Percentiles rank a stretch among this genome's conserved stretches.
phyloP scores from a whole-genome alignment of 2,888 invertebrate genomes.

The Sycophila texana region DNA sequence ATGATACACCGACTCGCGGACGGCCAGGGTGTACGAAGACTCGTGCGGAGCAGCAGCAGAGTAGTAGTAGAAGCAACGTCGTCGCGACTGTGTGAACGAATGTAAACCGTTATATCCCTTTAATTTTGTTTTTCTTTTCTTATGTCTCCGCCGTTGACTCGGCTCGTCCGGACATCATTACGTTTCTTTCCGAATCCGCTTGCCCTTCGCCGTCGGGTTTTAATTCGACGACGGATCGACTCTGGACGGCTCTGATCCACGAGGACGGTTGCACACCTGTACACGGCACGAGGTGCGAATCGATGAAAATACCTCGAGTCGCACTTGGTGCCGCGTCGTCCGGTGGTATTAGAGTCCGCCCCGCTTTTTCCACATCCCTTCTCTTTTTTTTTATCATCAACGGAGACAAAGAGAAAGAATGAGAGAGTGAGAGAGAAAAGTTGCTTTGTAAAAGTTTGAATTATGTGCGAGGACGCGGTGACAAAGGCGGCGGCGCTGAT shows the following conservation, averaged over 20 bases:
- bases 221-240: not conserved
- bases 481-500: constrained; percentile 61
- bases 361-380: not conserved
- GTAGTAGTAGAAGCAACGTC: too few species aligned
- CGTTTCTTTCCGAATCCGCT: too few species aligned
- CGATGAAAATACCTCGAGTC: not conserved
- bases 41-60: too few species aligned
- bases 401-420: constrained; percentile 16
- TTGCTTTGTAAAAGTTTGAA: constrained; percentile 34
- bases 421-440: not conserved
- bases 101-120: too few species aligned
- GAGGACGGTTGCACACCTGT: not conserved
- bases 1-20: too few species aligned
- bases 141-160: too few species aligned
- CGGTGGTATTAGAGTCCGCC: not conserved
- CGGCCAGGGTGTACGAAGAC: too few species aligned
- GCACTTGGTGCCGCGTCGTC: not conserved
- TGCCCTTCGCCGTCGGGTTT: not conserved
- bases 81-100: too few species aligned
- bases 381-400: not conserved
- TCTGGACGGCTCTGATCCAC: not conserved
- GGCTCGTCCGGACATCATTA: too few species aligned
- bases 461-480: constrained; percentile 37
- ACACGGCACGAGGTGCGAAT: too few species aligned
- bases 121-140: too few species aligned